Evolutionary conservation across 2,888 invertebrate species (phyloP).

Genomic region (Ormyrus labotus): DNA sequence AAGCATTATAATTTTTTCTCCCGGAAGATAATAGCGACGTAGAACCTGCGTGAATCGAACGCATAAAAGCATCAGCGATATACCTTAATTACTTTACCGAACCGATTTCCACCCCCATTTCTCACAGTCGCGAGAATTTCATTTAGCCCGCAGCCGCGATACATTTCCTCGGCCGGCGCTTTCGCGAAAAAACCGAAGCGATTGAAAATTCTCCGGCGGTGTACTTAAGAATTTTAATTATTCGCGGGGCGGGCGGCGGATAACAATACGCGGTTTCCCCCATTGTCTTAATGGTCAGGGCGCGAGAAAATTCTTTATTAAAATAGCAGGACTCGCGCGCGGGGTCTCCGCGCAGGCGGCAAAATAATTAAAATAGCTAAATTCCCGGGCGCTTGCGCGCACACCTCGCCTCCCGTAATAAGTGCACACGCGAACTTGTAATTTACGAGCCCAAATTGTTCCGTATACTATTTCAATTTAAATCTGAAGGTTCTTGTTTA

Average conservation of each 20-base stretch:
- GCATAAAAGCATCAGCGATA: too few relatives aligned
- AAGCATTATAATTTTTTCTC: too few relatives aligned
- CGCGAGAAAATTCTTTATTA: slow-evolving; percentile 53
- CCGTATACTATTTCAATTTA: slow-evolving; percentile 50
- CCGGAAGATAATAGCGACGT: too few relatives aligned
- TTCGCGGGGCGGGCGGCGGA: not conserved
- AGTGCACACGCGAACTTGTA: slow-evolving; percentile 46
- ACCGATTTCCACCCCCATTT: too few relatives aligned
- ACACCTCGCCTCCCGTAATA: slow-evolving; percentile 22
- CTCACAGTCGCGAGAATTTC: too few relatives aligned
- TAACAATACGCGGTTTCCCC: not conserved
- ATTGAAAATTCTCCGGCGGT: slow-evolving; percentile 15
- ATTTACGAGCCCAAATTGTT: slow-evolving; percentile 52
- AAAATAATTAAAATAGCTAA: slow-evolving; percentile 56
- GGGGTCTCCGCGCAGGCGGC: not conserved
- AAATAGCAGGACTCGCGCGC: slow-evolving; percentile 43
- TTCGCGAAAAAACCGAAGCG: not conserved
- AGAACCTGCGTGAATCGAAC: too few relatives aligned
- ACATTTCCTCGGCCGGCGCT: too few relatives aligned
- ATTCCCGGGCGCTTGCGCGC: slow-evolving; percentile 7
- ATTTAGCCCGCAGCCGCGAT: too few relatives aligned
- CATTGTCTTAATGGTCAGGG: slow-evolving; percentile 24
- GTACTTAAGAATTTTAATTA: slow-evolving; percentile 41
- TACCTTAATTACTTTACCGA: too few relatives aligned
- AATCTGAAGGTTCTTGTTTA: slow-evolving; percentile 33